Evolutionary conservation across 37 sponge, comb jelly and placozoan genomes (phyloP), one percentile per base, ranked within the genome.

Genomic region (Bolinopsis microptera): DNA sequence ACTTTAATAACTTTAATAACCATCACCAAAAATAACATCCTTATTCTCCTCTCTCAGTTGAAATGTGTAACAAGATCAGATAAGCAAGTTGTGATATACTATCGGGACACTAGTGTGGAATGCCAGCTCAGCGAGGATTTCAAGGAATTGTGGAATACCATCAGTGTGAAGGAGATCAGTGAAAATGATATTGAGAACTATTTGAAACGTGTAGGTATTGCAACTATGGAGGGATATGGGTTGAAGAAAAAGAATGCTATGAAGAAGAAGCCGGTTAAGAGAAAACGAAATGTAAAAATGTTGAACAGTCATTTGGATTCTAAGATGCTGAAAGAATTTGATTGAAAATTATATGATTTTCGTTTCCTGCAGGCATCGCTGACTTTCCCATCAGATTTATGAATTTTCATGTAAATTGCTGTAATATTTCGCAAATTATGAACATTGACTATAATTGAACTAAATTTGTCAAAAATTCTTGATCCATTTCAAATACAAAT

Each of bases 281-380:
- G 90, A 41, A 86, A 41, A 39, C 40, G 90, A 27, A 86, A 86
- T 86, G 61, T 86, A 8, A 39, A 41, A 26, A 86, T 86, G 61
- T 27, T 86, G 31, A 86, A 86, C 35, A 86, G 90, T 41, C 90
- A 86, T 34, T 86, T 86, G 90, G 90, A 86, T 27, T 38, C 90
- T 9, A 86, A 86, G 22, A 86, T 86, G 90, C 90, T 86, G 26
- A 86, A 86, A 40, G 90, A 86, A 39, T 86, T 86, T 39, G 90
- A 86, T 40, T 86, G 83, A 82, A 35, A n/a, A n/a, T n/a, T n/a
- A n/a, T n/a, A n/a, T n/a, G n/a, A n/a, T n/a, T n/a, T n/a, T n/a
- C n/a, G n/a, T n/a, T n/a, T n/a, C n/a, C n/a, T n/a, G n/a, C n/a
- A n/a, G n/a, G n/a, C n/a, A n/a, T n/a, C n/a, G n/a, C n/a, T n/a